Conservation (phyloP, 2,888 invertebrate species). For the Hyles lineata region DNA sequence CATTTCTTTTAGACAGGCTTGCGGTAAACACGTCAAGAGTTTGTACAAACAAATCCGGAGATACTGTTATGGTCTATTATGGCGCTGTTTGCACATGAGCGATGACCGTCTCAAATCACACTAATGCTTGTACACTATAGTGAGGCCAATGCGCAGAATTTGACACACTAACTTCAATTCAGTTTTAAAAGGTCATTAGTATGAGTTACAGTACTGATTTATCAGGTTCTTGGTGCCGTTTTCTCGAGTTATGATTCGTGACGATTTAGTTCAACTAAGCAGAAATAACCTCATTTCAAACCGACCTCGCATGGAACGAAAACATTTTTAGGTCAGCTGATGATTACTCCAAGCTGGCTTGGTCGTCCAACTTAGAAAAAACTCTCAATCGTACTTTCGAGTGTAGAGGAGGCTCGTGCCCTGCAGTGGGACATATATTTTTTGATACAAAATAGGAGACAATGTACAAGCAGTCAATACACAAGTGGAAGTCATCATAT, state of each 20-base stretch:
- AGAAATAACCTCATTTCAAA: too few species aligned
- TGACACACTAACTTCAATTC: conserved; percentile 40
- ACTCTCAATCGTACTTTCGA: too few species aligned
- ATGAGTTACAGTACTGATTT: too few species aligned
- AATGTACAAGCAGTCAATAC: too few species aligned
- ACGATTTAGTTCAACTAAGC: too few species aligned
- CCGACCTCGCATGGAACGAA: too few species aligned
- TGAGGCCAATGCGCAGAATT: conserved; percentile 39
- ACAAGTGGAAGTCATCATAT: not conserved
- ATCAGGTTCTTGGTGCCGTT: too few species aligned
- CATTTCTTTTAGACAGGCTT: conserved; percentile 35
- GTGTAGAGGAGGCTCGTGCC: too few species aligned
- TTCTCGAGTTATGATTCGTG: too few species aligned
- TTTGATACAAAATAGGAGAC: too few species aligned
- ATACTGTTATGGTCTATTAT: conserved; percentile 57
- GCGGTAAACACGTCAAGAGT: conserved; percentile 52
- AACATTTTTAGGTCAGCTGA: too few species aligned
- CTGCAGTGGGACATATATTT: too few species aligned
- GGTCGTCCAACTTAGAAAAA: not conserved
- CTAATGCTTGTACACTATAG: conserved; percentile 28
- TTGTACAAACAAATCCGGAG: conserved; percentile 53
- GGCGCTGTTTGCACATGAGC: conserved; percentile 43
- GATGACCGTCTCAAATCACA: conserved; percentile 43
- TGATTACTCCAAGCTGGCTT: not conserved
- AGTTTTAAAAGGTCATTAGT: not conserved